These are phyloP conservation scores for Lobophora halterata DNA, from an alignment of 2,888 invertebrate genomes.

Conservation along the genomic window DNA sequence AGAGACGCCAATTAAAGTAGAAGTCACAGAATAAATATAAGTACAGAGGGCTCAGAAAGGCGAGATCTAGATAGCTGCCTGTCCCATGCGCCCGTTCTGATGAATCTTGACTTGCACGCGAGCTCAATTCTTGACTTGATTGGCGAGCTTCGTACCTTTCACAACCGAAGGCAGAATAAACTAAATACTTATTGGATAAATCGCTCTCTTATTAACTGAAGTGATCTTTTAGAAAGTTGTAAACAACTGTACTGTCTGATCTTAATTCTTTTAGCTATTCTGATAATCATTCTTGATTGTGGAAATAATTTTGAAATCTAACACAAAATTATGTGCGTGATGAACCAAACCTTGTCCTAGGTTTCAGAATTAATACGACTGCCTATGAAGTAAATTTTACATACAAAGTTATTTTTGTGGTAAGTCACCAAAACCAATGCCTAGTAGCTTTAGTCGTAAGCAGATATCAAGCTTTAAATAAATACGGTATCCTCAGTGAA, in stretches of 20 bases:
- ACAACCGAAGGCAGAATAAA: slow-evolving; percentile 22
- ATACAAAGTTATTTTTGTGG: no score
- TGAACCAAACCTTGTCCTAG: no score
- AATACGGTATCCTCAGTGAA: slow-evolving; percentile 27
- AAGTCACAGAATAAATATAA: slow-evolving; percentile 1
- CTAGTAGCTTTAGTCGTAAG: no score
- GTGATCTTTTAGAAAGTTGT: no score
- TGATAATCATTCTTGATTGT: no score
- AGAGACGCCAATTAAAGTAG: slow-evolving; percentile 62
- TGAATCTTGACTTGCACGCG: slow-evolving; percentile 61
- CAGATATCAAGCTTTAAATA: background rate
- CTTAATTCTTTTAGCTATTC: no score
- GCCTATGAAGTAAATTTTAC: no score
- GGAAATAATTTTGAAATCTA: no score
- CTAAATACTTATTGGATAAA: slow-evolving; percentile 8
- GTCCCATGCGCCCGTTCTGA: slow-evolving; percentile 40
- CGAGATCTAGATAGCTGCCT: slow-evolving; percentile 60
- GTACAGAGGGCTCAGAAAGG: slow-evolving; percentile 47
- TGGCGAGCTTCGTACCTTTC: slow-evolving; percentile 29
- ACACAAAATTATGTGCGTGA: no score
- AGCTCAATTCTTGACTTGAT: slow-evolving; percentile 41
- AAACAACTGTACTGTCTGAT: no score
- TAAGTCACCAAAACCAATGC: no score
- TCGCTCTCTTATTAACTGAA: background rate
- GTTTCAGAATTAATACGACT: no score